Evolutionary conservation across 2,797 vertebrate genomes (phyloP), one percentile per base, ranked within the genome.

Genomic region (Steatocranus sp.): DNA sequence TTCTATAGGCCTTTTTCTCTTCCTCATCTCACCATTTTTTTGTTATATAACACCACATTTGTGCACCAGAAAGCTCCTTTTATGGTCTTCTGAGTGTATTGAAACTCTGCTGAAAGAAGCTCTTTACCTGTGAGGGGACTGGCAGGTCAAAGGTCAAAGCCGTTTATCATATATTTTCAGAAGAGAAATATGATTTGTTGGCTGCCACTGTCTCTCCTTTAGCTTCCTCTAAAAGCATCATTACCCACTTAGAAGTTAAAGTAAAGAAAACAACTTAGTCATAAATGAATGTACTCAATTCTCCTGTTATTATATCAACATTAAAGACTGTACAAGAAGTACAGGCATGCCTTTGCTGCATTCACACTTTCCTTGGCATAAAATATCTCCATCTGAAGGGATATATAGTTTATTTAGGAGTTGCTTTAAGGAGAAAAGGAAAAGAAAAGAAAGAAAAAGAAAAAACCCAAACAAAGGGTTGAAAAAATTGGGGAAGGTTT

Each of bases 101-200:
- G 84, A 53, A 81, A 79, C 61, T 83, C 79, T 80, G 75, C 80
- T 76, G 53, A 91, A 82, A 50, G 50, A 80, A 81, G 78, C 83
- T 79, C 46, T 88, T 78, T 83, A 78, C 81, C 54, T 88, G 70
- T 76, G 81, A 84, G 77, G 76, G 14, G 61, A 46, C 58, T 56
- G 83, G 61, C 50, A 15, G 6, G 76, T 79, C 14, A 66, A 51
- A 87, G 63, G 87, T 91, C 85, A 84, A 78, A 77, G 78, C 78
- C 5, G 3, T 75, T 70, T 43, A 43, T 20, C 58, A 61, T 27
- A 18, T 2, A 4, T 80, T 81, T 77, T 73, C 49, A 12, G 30
- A 82, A 32, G 4, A 11, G 85, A 80, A 80, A 80, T 18, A 27
- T 68, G 73, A 84, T 84, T 86, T 56, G 49, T 51, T 2, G 10